Evolutionary conservation across 2,888 invertebrate genomes (phyloP).

Genomic region (Chymomyza caudatula): DNA sequence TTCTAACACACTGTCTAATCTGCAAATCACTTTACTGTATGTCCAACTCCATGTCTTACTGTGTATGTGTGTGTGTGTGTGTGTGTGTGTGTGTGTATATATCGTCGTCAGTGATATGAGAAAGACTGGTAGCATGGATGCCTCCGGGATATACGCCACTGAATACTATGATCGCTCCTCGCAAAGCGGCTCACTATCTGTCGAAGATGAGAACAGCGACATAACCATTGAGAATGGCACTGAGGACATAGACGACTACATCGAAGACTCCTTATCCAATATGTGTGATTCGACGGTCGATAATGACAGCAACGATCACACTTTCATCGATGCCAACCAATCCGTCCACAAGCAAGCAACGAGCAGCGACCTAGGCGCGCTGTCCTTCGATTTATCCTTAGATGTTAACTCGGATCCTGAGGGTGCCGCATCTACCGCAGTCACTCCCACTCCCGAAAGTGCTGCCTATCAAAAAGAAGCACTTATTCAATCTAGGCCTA

Average conservation of each 20-base stretch:
- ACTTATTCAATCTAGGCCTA: background rate
- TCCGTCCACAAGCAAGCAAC: conserved; percentile 31
- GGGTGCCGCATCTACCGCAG: conserved; percentile 12
- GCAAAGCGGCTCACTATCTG: conserved; percentile 75
- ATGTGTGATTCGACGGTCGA: conserved; percentile 72
- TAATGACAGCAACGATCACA: conserved; percentile 41
- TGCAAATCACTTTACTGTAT: too few relatives aligned
- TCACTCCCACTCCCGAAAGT: conserved; percentile 43
- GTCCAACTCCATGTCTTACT: conserved; percentile 11
- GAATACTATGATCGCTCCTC: conserved; percentile 67
- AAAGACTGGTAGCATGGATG: conserved; percentile 66
- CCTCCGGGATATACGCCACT: conserved; percentile 56
- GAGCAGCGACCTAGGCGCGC: conserved; percentile 21
- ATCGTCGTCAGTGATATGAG: conserved; percentile 54
- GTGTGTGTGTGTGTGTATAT: conserved; percentile 1
- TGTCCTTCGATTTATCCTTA: conserved; percentile 49
- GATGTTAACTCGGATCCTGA: conserved; percentile 14
- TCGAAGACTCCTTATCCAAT: conserved; percentile 73
- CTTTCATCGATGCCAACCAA: conserved; percentile 19
- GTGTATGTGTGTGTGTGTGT: conserved; percentile 5
- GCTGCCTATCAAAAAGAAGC: background rate
- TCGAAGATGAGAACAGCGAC: conserved; percentile 78
- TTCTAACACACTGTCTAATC: conserved; percentile 14
- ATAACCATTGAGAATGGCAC: conserved; percentile 75
- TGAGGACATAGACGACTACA: conserved; percentile 74